phyloP scores from a whole-genome alignment of 2,113 vertebrate species.

The Ranitomeya variabilis region DNA sequence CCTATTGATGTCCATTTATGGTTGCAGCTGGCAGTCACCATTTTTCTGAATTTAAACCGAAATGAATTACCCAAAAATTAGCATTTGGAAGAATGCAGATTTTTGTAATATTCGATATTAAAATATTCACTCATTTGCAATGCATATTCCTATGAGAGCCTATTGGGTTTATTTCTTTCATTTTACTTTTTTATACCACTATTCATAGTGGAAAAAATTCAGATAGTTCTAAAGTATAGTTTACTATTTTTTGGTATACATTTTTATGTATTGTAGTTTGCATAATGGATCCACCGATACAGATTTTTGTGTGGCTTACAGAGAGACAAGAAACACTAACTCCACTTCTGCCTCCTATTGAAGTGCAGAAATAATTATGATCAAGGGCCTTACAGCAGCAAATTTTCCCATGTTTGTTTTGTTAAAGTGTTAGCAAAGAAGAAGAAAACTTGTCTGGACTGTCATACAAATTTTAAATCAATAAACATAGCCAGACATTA shows the following conservation, averaged over 20 bases:
- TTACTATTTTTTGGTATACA: neutral
- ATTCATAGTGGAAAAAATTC: neutral
- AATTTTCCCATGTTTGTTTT: neutral
- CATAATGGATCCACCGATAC: neutral
- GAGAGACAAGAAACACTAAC: neutral
- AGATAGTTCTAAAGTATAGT: neutral
- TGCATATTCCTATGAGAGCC: too few relatives aligned
- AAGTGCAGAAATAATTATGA: neutral
- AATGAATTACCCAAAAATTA: too few relatives aligned
- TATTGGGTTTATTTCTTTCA: too few relatives aligned
- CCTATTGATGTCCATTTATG: too few relatives aligned
- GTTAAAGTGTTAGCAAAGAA: neutral
- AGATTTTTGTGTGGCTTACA: neutral
- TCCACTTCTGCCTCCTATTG: neutral
- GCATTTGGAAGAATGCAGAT: too few relatives aligned
- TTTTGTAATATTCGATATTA: too few relatives aligned
- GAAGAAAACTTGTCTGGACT: neutral
- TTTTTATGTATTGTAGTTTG: neutral
- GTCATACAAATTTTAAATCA: neutral
- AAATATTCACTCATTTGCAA: too few relatives aligned
- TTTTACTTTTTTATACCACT: too few relatives aligned
- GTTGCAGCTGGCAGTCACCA: too few relatives aligned
- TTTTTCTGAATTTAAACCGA: too few relatives aligned
- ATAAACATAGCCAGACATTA: neutral
- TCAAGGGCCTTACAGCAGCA: neutral